phyloP scores from a whole-genome alignment of 2,888 invertebrate genomes.

The Nephrotoma appendiculata region DNA sequence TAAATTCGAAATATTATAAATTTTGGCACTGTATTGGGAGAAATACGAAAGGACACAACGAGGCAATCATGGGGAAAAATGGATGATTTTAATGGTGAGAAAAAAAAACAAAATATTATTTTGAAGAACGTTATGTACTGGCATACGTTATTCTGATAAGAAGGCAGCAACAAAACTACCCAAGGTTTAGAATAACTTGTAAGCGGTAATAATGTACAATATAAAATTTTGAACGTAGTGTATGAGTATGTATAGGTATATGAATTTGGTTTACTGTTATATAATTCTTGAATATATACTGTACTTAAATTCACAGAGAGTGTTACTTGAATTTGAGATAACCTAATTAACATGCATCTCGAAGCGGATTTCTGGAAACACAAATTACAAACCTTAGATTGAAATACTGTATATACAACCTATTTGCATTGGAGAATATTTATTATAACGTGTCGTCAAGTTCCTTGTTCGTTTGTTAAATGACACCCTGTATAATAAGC shows the following conservation, averaged over 20 bases:
- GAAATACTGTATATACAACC: too few relatives aligned
- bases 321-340: too few relatives aligned
- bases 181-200: background rate
- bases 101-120: background rate
- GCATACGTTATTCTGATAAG: background rate
- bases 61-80: background rate
- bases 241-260: background rate
- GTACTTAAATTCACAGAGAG: background rate
- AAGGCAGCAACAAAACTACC: background rate
- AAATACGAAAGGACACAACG: background rate
- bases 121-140: background rate
- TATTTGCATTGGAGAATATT: too few relatives aligned
- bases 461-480: too few relatives aligned
- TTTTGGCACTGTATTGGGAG: background rate
- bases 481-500: background rate
- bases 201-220: background rate
- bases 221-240: background rate
- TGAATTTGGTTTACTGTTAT: background rate
- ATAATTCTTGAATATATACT: background rate
- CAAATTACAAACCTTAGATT: too few relatives aligned
- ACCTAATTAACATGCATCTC: too few relatives aligned
- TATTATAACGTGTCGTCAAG: too few relatives aligned
- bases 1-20: too few relatives aligned
- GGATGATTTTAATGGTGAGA: background rate
- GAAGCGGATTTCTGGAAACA: too few relatives aligned